Base-by-base conservation (phyloP, 2,888 invertebrate species). In the Leptogaster cylindrica region DNA sequence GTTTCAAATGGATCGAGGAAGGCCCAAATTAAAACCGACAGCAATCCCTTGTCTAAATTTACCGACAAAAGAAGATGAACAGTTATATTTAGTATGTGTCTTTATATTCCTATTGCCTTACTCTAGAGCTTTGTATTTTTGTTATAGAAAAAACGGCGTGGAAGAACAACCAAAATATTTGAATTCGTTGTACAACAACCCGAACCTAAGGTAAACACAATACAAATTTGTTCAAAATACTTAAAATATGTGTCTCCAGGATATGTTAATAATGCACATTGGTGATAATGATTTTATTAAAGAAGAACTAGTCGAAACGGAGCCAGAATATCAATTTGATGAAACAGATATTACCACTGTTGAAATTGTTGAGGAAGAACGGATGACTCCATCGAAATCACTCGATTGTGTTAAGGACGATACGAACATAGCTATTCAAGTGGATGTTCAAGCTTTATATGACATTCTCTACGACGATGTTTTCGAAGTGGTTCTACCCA, bases 31-130 rank as follows among this genome's bases (percentile, higher is more conserved):
- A 1, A 73, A 73, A 8, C 52, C 67, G 7, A 65, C 73, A 20
- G 76, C 75, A 3, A 52, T 77, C 6, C 77, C 77, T 2, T 70
- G 68, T 8, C 61, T 69, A n/a, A 74, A 76, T 67, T 68, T 77
- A 27, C 61, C 61, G 4, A 28, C 61, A 7, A 44, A 61, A 3
- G 23, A 61, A 16, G 61, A 44, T 10, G 44, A 44, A 25, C 55
- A 55, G 14, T 3, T 55, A 6, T 44, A 44, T 27, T 41, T 61
- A 16, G 61, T 61, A 61, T 44, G 18, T 61, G 28, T 7, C 41
- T 41, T 10, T 14, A 41, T 1, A 7, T 14, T 41, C 12, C 1
- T 14, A 41, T n/a, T 41, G 10, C 1, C 1, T 1, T 41, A 7
- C 1, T n/a, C 20, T 46, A 20, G 12, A 20, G 8, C 8, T 1